These are phyloP conservation scores for Panthera tigris DNA, from an alignment of 2,113 vertebrate genomes.

Conservation along the genomic window DNA sequence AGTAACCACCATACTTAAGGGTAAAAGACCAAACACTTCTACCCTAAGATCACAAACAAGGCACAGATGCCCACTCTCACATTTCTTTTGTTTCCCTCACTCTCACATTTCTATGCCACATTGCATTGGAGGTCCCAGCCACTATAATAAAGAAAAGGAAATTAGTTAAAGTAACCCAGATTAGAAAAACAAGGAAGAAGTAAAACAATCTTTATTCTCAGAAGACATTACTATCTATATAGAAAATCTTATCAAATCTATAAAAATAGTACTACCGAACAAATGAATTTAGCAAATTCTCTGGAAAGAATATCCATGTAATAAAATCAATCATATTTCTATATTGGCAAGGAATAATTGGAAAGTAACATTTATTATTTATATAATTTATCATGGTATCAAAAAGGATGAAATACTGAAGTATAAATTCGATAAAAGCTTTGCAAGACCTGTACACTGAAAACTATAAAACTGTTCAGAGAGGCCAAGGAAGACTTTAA, in stretches of 20 bases:
- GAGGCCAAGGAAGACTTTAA: not conserved
- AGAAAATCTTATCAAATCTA: conserved; percentile 20
- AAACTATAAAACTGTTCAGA: not conserved
- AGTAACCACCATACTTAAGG: not conserved
- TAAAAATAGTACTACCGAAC: not conserved
- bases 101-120: not conserved
- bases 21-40: not conserved
- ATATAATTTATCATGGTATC: not conserved
- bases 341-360: not conserved
- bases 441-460: not conserved
- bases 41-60: not conserved
- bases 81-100: not conserved
- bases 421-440: not conserved
- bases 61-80: not conserved
- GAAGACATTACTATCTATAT: not conserved
- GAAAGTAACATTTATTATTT: not conserved
- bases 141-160: conserved; percentile 18
- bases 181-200: not conserved
- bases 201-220: conserved; percentile 4
- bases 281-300: conserved; percentile 32
- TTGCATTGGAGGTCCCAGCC: not conserved
- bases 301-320: not conserved
- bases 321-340: conserved; percentile 1
- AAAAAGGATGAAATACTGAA: not conserved
- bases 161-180: not conserved